A percentile compares a stretch with the other conserved stretches of the same genome.
Evolutionary conservation across 2,797 vertebrate species (phyloP).

Genomic region (Otolemur crassicaudatus): DNA sequence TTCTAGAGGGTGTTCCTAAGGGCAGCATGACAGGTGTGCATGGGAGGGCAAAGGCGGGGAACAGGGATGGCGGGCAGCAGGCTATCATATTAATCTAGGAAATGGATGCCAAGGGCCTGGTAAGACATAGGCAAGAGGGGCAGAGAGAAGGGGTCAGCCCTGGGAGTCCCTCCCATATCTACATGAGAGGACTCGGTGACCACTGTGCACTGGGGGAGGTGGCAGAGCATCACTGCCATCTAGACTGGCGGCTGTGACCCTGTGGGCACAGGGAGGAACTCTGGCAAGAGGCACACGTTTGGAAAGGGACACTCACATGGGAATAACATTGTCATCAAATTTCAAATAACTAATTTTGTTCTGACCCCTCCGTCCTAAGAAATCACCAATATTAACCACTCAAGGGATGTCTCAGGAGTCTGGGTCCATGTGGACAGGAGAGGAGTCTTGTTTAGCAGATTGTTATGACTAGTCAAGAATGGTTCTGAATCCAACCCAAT

Average conservation of each 20-base stretch:
- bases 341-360: slow-evolving; percentile 33
- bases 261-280: not conserved
- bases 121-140: not conserved
- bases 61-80: not conserved
- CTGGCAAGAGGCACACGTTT: not conserved
- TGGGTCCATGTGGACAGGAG: not conserved
- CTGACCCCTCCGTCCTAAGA: not conserved
- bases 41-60: not conserved
- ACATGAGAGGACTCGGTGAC: not conserved
- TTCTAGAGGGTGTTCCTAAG: not conserved
- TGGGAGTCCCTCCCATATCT: not conserved
- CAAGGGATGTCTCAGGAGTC: not conserved
- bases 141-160: not conserved
- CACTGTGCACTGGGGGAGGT: not conserved
- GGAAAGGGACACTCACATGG: not conserved
- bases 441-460: not conserved
- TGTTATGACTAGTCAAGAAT: not conserved
- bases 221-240: not conserved
- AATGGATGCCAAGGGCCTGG: not conserved
- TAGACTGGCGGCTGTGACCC: not conserved
- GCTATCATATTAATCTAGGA: not conserved
- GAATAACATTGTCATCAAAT: not conserved
- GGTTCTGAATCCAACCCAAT: not conserved
- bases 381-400: not conserved
- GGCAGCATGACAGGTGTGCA: not conserved